Base-by-base conservation (phyloP, 2,113 vertebrate species). In the Gymnogyps californianus region DNA sequence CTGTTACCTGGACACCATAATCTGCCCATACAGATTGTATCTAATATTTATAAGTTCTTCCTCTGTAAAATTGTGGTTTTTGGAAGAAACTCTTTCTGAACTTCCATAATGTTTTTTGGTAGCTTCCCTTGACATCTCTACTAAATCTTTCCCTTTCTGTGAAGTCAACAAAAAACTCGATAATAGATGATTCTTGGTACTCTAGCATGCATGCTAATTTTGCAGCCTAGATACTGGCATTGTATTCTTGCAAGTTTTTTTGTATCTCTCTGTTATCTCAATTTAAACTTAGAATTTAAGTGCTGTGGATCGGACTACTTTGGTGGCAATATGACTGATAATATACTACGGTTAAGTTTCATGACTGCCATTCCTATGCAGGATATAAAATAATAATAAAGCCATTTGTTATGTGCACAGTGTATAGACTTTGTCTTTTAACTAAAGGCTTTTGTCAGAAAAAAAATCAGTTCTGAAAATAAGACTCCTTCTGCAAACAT, bases 31-130 rank as follows among this genome's bases (percentile, higher is more conserved):
- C 5, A 52, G 44, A 46, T 51, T 36, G n/a, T 26, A 66, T 32
- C 13, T 70, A 46, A 55, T 69, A 82, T 34, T 69, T 57, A 2
- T 10, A 42, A 44, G 9, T 55, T 62, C 12, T 62, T 58, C 29
- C 64, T 36, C 55, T 34, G 34, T 46, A 52, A 77, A 83, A 21
- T 17, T 2, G 1, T 26, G 9, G 0, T 1, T 38, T 44, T 51
- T 38, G 9, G 32, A 83, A 38, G 36, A 70, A 83, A 77, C 11
- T 44, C 17, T 57, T 62, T 34, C 57, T 51, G 16, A 88, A 46
- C 5, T 52, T 88, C 51, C 18, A 16, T 40, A 65, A n/a, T 59
- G 28, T 3, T 51, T 65, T 83, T 52, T 32, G 16, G 32, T 46
- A 59, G 24, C 29, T 71, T 78, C 28, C 36, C 19, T 52, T 2